Percentiles rank a stretch among this genome's conserved stretches.
Conservation (phyloP, 2,113 vertebrate species). For the Coracopsis vasa region DNA sequence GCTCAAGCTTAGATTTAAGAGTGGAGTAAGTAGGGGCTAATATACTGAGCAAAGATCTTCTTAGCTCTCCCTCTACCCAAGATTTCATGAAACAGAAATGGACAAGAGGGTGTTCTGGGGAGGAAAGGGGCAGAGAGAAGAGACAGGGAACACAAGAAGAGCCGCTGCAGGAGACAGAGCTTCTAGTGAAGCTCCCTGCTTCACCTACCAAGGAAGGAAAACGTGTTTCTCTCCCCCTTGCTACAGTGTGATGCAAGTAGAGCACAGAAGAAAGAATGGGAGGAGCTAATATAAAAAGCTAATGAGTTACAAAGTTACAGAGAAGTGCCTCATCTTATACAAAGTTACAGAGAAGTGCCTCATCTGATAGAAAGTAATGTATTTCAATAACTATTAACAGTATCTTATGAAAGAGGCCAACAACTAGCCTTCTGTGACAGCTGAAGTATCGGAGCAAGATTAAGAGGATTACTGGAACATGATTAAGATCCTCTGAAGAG, state of each 20-base stretch:
- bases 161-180: background rate
- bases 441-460: rapidly evolving
- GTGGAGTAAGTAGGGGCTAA: background rate
- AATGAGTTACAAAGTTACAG: rapidly evolving
- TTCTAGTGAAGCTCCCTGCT: background rate
- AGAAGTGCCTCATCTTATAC: too few relatives aligned
- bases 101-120: rapidly evolving
- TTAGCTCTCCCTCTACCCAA: too few relatives aligned
- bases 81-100: rapidly evolving
- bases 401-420: rapidly evolving
- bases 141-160: background rate
- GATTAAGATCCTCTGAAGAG: background rate
- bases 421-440: rapidly evolving
- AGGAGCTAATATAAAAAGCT: rapidly evolving
- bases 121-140: too few relatives aligned
- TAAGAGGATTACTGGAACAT: background rate
- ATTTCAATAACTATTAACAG: background rate
- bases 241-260: rapidly evolving
- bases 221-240: background rate
- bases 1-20: background rate
- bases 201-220: rapidly evolving
- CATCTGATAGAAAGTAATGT: rapidly evolving
- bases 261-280: rapidly evolving
- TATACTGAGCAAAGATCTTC: background rate
- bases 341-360: rapidly evolving